These are phyloP conservation scores for Cossypha polioptera DNA, from an alignment of 2,797 vertebrate species.

Conservation along the genomic window DNA sequence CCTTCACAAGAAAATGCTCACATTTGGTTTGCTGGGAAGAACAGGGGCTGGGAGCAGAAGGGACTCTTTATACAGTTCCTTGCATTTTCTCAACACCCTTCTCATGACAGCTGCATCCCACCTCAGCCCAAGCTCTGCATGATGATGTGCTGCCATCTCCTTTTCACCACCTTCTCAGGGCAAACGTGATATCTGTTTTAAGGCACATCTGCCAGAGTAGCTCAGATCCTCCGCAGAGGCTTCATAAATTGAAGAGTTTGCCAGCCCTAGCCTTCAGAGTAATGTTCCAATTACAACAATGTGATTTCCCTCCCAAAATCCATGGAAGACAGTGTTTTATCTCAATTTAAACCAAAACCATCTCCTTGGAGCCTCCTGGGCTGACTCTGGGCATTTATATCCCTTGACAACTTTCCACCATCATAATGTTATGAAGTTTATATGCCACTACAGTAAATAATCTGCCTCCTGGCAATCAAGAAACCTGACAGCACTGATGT, in stretches of 20 bases:
- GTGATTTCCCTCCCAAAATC: slow-evolving; percentile 25
- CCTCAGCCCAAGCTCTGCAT: neutral
- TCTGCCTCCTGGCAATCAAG: slow-evolving; percentile 56
- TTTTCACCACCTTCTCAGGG: neutral
- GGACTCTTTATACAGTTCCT: neutral
- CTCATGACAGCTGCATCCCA: neutral
- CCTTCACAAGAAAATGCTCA: neutral
- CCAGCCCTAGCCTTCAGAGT: neutral
- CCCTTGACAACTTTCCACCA: slow-evolving; percentile 59
- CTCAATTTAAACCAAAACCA: slow-evolving; percentile 39
- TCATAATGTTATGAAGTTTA: slow-evolving; percentile 62
- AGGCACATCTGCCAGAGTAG: neutral
- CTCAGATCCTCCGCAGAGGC: neutral
- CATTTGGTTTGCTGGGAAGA: neutral
- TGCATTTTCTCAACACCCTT: neutral
- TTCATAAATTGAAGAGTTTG: slow-evolving; percentile 6
- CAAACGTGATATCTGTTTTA: neutral
- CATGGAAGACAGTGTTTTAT: slow-evolving; percentile 28
- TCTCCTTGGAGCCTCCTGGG: slow-evolving; percentile 27
- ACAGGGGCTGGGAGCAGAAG: neutral
- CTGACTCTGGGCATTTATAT: slow-evolving; percentile 9
- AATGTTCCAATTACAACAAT: slow-evolving; percentile 45
- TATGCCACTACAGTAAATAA: slow-evolving; percentile 59
- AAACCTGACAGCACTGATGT: slow-evolving; percentile 21
- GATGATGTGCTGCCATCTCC: neutral